phyloP scores from a whole-genome alignment of 2,888 invertebrate genomes.

The Idaea biselata region DNA sequence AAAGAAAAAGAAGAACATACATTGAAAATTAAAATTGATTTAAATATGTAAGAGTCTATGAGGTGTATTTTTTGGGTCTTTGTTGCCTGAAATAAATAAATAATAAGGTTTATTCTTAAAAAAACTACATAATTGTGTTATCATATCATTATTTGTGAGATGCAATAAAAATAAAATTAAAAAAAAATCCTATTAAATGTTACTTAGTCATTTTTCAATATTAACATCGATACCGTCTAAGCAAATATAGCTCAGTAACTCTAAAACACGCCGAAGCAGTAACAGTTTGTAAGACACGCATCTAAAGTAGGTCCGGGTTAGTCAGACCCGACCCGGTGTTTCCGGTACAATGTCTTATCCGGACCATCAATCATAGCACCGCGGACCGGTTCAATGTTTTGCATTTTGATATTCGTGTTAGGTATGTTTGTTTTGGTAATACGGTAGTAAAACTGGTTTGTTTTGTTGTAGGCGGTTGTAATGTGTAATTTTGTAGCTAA shows the following conservation, averaged over 20 bases:
- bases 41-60: too few relatives aligned
- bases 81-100: too few relatives aligned
- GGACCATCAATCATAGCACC: constrained; percentile 51
- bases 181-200: too few relatives aligned
- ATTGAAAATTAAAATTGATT: too few relatives aligned
- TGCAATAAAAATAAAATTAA: too few relatives aligned
- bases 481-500: too few relatives aligned
- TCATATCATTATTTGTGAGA: too few relatives aligned
- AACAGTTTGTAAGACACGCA: constrained; percentile 16
- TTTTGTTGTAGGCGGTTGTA: neutral
- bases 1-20: too few relatives aligned
- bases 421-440: neutral
- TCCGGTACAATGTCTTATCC: constrained; percentile 71
- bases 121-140: too few relatives aligned
- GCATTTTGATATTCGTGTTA: constrained; percentile 33
- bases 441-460: neutral
- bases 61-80: too few relatives aligned
- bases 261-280: neutral
- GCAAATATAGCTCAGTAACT: neutral
- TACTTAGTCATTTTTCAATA: neutral
- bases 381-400: constrained; percentile 30
- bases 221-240: neutral
- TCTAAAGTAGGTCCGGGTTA: constrained; percentile 14
- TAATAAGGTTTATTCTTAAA: too few relatives aligned
- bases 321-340: constrained; percentile 34